Conservation (phyloP, 2,888 invertebrate species). For the Mythimna albipuncta region DNA sequence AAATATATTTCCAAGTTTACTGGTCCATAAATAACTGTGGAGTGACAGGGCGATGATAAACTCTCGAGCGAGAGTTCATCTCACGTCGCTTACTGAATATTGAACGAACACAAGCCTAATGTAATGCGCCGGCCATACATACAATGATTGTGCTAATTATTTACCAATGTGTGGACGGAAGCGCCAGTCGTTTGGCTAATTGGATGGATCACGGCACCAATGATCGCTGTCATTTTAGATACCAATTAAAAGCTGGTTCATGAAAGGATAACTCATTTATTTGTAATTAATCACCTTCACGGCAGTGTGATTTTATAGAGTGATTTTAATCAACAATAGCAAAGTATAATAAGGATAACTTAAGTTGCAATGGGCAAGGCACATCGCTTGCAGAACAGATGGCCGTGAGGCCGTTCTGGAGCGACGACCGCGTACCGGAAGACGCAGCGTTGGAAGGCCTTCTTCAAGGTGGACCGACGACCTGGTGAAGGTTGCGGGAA, state of each 20-base stretch:
- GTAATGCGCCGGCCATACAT: slow-evolving; percentile 72
- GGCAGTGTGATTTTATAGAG: not conserved
- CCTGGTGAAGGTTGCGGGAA: no score
- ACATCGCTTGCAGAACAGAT: no score
- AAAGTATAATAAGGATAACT: no score
- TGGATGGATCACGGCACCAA: slow-evolving; percentile 44
- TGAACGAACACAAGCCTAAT: slow-evolving; percentile 78
- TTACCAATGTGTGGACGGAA: slow-evolving; percentile 28
- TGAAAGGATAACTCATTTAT: slow-evolving; percentile 3
- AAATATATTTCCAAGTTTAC: slow-evolving; percentile 91
- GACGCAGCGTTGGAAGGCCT: no score
- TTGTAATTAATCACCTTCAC: not conserved
- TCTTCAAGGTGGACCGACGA: no score
- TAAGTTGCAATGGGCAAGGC: no score
- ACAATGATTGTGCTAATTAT: slow-evolving; percentile 64
- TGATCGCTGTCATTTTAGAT: slow-evolving; percentile 38
- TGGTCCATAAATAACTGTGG: slow-evolving; percentile 89
- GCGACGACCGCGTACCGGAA: no score
- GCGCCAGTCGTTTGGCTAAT: slow-evolving; percentile 38
- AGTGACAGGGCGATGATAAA: slow-evolving; percentile 90
- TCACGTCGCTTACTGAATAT: slow-evolving; percentile 86
- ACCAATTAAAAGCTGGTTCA: slow-evolving; percentile 15
- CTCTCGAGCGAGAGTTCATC: slow-evolving; percentile 86
- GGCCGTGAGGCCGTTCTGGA: no score
- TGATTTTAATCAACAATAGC: not conserved